Evolutionary conservation across 1,140 invertebrate species (phyloP).

Genomic region (Harlomillsia oculata): DNA sequence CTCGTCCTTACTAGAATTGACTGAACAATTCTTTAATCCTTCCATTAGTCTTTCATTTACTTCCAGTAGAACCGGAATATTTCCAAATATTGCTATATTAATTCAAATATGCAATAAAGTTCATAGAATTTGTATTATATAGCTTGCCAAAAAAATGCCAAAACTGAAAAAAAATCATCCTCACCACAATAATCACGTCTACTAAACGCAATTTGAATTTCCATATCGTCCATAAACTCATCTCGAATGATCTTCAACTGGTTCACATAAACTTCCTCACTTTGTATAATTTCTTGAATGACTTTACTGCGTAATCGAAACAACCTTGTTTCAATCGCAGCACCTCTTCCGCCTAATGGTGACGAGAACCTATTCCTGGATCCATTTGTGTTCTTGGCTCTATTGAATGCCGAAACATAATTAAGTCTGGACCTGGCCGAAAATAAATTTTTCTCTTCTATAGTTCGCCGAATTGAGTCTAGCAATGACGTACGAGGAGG

Average conservation of each 20-base stretch:
- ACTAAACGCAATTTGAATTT: constrained; percentile 11
- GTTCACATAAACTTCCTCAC: constrained; percentile 19
- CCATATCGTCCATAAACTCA: constrained; percentile 22
- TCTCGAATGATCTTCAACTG: constrained; percentile 15
- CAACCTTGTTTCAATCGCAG: constrained; percentile 2
- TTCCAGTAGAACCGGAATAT: constrained; percentile 13
- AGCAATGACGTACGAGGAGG: too few species aligned
- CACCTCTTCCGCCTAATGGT: not conserved
- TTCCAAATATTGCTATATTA: constrained; percentile 20
- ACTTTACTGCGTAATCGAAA: constrained; percentile 18
- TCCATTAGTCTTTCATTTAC: constrained; percentile 19
- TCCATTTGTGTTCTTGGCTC: constrained; percentile 6
- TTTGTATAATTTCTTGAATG: constrained; percentile 26
- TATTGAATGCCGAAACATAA: constrained; percentile 25
- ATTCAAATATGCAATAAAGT: not conserved
- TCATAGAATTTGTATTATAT: not conserved
- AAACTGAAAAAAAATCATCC: not conserved
- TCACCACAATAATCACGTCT: constrained; percentile 21
- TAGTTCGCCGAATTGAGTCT: constrained; percentile 31
- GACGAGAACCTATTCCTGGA: not conserved
- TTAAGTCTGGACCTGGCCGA: constrained; percentile 23
- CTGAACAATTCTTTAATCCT: constrained; percentile 1
- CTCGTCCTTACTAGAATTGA: not conserved
- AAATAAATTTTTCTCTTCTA: constrained; percentile 31
- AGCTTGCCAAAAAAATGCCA: not conserved